Evolutionary conservation across 1,140 invertebrate species (phyloP).

Genomic region (Drosophila tropicalis): DNA sequence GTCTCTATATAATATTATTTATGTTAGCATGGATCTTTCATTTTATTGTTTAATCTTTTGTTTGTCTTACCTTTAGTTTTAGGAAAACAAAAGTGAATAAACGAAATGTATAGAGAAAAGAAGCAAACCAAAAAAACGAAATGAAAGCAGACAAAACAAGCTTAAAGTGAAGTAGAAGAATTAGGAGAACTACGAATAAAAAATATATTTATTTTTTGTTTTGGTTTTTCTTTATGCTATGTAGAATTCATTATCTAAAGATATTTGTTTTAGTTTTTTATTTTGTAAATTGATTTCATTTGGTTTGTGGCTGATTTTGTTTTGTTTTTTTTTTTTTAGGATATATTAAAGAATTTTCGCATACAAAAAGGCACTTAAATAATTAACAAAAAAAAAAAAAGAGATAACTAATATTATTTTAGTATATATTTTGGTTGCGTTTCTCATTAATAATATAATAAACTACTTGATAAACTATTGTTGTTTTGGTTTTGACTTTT

Average conservation of each 20-base stretch:
- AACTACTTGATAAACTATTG: slow-evolving; percentile 49
- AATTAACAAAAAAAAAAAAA: slow-evolving; percentile 46
- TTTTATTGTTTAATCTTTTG: slow-evolving; percentile 39
- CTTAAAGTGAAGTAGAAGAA: slow-evolving; percentile 37
- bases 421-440: slow-evolving; percentile 26
- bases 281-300: slow-evolving; percentile 23
- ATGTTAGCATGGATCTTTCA: slow-evolving; percentile 38
- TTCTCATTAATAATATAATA: slow-evolving; percentile 21
- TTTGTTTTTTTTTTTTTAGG: slow-evolving; percentile 8
- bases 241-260: slow-evolving; percentile 65
- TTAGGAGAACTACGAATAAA: slow-evolving; percentile 55
- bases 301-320: slow-evolving; percentile 47
- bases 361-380: slow-evolving; percentile 72
- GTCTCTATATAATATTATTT: slow-evolving; percentile 50
- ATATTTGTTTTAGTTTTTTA: slow-evolving; percentile 31
- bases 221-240: slow-evolving; percentile 59
- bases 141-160: slow-evolving; percentile 57
- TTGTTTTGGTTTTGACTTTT: background rate
- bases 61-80: slow-evolving; percentile 63
- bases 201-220: slow-evolving; percentile 26
- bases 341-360: slow-evolving; percentile 22
- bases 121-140: slow-evolving; percentile 20
- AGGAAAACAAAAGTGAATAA: slow-evolving; percentile 57
- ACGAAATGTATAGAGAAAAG: slow-evolving; percentile 48
- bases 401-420: slow-evolving; percentile 32